Conservation (phyloP, 1,140 invertebrate species). For the Rhopalosiphum maidis region DNA sequence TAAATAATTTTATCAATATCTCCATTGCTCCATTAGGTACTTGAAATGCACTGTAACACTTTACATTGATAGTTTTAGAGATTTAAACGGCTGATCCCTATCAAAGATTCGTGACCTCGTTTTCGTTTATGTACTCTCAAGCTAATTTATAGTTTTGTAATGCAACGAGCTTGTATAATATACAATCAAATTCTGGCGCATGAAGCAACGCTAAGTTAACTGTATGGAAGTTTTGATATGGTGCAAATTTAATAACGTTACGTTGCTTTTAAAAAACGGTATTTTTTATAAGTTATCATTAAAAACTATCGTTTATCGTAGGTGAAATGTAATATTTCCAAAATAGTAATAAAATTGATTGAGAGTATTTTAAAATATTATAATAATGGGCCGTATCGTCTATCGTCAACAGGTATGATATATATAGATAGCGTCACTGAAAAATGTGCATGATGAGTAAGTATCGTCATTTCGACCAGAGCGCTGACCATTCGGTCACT, state of each 20-base stretch:
- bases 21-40: not conserved
- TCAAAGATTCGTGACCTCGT: constrained; percentile 16
- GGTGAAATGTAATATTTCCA: not conserved
- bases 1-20: not conserved
- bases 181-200: not conserved
- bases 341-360: not conserved
- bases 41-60: not conserved
- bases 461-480: no score
- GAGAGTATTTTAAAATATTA: not conserved
- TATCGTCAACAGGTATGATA: not conserved
- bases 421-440: not conserved
- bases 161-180: not conserved
- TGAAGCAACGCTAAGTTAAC: not conserved
- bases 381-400: not conserved
- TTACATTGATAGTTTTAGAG: constrained; percentile 3
- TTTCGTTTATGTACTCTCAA: not conserved
- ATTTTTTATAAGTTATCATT: not conserved
- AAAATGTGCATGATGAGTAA: no score
- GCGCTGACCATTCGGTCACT: no score
- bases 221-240: not conserved
- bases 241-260: not conserved
- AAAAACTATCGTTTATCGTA: not conserved
- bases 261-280: not conserved
- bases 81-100: constrained; percentile 29
- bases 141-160: not conserved